phyloP scores from a whole-genome alignment of 2,888 invertebrate genomes.

The Parnassius glacialis region DNA sequence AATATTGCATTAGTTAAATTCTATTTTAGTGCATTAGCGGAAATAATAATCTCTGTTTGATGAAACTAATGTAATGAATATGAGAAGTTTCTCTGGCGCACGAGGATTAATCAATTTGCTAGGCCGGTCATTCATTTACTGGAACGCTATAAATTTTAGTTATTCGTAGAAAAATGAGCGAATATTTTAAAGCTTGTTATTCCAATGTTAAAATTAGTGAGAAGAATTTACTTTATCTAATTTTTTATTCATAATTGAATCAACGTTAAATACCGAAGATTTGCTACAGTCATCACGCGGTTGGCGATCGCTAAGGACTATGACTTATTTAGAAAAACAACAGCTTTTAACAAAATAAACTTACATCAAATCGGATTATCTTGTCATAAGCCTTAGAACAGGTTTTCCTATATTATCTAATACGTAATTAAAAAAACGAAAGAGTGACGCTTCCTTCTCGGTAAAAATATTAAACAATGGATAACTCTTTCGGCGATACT shows the following conservation, averaged over 20 bases:
- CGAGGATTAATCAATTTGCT: conserved; percentile 22
- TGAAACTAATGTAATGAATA: conserved; percentile 14
- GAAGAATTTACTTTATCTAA: background rate
- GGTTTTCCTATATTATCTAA: no score
- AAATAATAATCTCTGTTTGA: conserved; percentile 13
- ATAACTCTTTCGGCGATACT: no score
- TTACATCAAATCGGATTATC: no score
- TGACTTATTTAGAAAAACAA: no score
- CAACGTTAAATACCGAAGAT: no score
- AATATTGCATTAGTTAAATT: conserved; percentile 8
- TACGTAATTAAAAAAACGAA: no score
- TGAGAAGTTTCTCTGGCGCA: conserved; percentile 21
- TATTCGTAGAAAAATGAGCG: background rate
- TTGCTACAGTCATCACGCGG: no score
- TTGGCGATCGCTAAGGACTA: no score
- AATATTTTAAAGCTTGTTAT: background rate
- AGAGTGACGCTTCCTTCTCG: no score
- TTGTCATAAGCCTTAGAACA: no score
- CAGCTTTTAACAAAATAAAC: no score
- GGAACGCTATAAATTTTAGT: conserved; percentile 9
- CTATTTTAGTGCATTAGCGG: conserved; percentile 17
- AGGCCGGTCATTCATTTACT: conserved; percentile 6
- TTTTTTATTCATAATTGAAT: background rate
- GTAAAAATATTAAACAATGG: no score
- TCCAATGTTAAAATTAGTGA: background rate